Base-by-base conservation (phyloP, 2,888 invertebrate genomes). In the Biston stratarius region DNA sequence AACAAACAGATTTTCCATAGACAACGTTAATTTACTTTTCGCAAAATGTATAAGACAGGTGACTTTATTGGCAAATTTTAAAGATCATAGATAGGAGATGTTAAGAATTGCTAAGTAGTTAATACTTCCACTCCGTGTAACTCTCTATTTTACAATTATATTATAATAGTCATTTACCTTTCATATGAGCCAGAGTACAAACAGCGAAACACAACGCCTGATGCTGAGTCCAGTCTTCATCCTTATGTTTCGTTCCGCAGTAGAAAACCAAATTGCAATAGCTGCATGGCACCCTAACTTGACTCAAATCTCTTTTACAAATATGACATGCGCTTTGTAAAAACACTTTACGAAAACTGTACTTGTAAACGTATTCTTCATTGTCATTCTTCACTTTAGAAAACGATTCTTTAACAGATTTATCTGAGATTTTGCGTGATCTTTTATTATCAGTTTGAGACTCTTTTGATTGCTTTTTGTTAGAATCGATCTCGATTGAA, bases 181-280 rank as follows among this genome's bases (percentile, higher is more conserved):
- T 94, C 49, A 92, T 87, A 74, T 94, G 92, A 48, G 94, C 94
- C 56, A 96, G 90, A 48, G 95, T 94, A 42, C 94, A 94, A 33
- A 96, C 87, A 38, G 95, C 94, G 49, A 93, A 92, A 77, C 96
- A 97, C 0, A 96, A 79, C 0, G 93, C 92, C 61, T 94, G 94
- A 79, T 97, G 96, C 47, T 89, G 85, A 0, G 85, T 74, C 85
- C 92, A 94, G 77, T 96, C 96, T 45, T 95, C 91, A 57, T 94
- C 94, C 79, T 94, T 95, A 76, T 97, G 96, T 12, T 94, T 92
- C 14, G 84, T 79, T 11, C 93, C 94, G 79, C 97, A 97, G 77
- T 96, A 97, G 63, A 94, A 95, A 12, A 96, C 86, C 87, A 96
- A 90, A 66, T 94, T 93, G 73, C 97, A 97, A 56, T 89, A 91